Evolutionary conservation across 2,113 vertebrate genomes (phyloP).

Genomic region (Calyptomena viridis): DNA sequence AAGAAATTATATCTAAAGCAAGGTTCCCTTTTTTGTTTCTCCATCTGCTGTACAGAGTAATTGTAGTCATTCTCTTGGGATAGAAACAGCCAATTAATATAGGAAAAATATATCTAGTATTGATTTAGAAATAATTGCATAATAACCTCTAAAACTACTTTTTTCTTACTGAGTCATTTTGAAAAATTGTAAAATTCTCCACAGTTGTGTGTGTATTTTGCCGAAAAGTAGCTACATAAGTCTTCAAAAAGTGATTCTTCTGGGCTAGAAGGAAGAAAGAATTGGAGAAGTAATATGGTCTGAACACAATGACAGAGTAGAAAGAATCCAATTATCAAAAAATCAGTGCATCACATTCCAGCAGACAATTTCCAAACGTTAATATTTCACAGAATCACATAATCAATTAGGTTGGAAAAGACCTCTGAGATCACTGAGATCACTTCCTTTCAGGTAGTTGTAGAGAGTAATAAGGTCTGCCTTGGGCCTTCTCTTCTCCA

Average conservation of each 20-base stretch:
- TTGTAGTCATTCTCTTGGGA: background rate
- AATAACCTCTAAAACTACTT: background rate
- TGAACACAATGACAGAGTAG: background rate
- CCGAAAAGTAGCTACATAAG: background rate
- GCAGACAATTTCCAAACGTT: background rate
- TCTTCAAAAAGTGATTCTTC: background rate
- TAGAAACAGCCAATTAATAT: background rate
- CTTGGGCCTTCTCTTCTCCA: no score
- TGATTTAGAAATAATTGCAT: background rate
- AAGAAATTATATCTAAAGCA: background rate
- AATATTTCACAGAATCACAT: background rate
- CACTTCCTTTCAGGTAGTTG: no score
- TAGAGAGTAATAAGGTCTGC: no score
- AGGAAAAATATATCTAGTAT: background rate
- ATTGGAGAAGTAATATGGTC: background rate
- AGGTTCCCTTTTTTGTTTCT: background rate
- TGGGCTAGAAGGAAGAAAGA: background rate
- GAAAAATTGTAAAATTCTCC: background rate
- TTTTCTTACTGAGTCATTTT: background rate
- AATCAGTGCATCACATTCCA: background rate
- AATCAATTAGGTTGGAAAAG: background rate
- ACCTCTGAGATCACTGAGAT: background rate
- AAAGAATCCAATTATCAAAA: background rate
- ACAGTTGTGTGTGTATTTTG: background rate
- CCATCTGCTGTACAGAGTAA: background rate